Evolutionary conservation across 2,113 vertebrate genomes (phyloP).

Genomic region (Toxotes jaculatrix): DNA sequence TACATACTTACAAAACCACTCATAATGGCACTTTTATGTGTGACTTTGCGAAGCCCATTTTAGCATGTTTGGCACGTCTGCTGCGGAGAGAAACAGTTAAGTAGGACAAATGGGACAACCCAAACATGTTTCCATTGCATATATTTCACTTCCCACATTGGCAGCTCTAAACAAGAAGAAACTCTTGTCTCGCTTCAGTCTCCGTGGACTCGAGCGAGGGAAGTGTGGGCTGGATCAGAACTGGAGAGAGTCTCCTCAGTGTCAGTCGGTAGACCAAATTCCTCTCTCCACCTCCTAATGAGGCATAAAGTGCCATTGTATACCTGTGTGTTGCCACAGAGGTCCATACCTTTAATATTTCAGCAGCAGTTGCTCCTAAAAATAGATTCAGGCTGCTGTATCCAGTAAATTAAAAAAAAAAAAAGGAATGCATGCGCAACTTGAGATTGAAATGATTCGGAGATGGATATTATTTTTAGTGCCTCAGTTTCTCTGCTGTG

Average conservation of each 20-base stretch:
- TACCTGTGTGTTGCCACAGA: constrained; percentile 35
- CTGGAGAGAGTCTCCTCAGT: constrained; percentile 49
- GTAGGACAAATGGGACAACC: constrained; percentile 53
- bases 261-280: constrained; percentile 52
- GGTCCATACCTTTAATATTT: constrained; percentile 30
- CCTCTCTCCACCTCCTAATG: constrained; percentile 51
- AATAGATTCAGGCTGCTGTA: not conserved
- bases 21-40: not conserved
- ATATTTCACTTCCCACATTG: constrained; percentile 53
- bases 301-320: constrained; percentile 57
- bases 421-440: constrained; percentile 28
- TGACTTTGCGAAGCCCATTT: not conserved
- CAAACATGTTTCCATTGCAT: constrained; percentile 52
- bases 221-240: constrained; percentile 55
- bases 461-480: constrained; percentile 32
- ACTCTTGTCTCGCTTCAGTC: constrained; percentile 43
- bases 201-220: constrained; percentile 20
- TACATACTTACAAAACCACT: not conserved
- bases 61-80: not conserved
- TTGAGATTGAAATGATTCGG: constrained; percentile 24
- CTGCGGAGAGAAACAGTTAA: constrained; percentile 24
- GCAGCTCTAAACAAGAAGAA: constrained; percentile 46
- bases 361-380: constrained; percentile 13
- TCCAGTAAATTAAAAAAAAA: not conserved
- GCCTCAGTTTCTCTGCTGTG: constrained; percentile 13